Evolutionary conservation across 2,888 invertebrate species (phyloP), one percentile per base, ranked within the genome.

Genomic region (Epicampocera succincta): DNA sequence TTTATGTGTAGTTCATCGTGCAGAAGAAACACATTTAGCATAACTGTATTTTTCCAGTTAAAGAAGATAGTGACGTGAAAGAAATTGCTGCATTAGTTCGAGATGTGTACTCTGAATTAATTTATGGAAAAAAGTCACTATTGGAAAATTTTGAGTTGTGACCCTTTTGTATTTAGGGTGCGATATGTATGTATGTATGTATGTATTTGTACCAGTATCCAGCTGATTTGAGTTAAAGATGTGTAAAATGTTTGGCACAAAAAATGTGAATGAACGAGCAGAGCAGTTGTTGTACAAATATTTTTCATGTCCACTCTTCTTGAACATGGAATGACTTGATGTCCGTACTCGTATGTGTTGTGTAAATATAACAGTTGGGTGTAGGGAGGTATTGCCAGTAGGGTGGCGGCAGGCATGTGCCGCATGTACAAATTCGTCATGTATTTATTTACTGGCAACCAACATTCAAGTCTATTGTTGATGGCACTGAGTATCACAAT

Each of bases 401-500:
- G 44, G 68, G 50, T 44, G 42, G 58, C 52, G 42, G 58, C 52
- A 60, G 58, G 38, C 75, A 61, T 68, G 68, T 75, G 72, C 56
- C 46, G 38, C 42, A 52, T 33, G 40, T 12, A 54, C 25, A 40
- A 21, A 42, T 48, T 40, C 11, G 17, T 58, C 33, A 17, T 60
- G 17, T 19, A 48, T 65, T 38, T 72, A 33, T 42, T 52, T 72
- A 29, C 11, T 42, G n/a, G 52, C 19, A 58, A 25, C 42, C 12
- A 69, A 33, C 44, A 33, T 29, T 60, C 33, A 42, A 29, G 48
- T 33, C 66, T 60, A 9, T 9, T 33, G 33, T 17, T 79, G 56
- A 29, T 69, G 74, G 69, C 52, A 75, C 68, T 65, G 75, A 75
- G 19, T 80, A 69, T 63, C 74, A 69, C 74, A 63, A 72, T 66